Evolutionary conservation across 2,888 invertebrate species (phyloP), one percentile per base, ranked within the genome.

Genomic region (Diabrotica balteata): DNA sequence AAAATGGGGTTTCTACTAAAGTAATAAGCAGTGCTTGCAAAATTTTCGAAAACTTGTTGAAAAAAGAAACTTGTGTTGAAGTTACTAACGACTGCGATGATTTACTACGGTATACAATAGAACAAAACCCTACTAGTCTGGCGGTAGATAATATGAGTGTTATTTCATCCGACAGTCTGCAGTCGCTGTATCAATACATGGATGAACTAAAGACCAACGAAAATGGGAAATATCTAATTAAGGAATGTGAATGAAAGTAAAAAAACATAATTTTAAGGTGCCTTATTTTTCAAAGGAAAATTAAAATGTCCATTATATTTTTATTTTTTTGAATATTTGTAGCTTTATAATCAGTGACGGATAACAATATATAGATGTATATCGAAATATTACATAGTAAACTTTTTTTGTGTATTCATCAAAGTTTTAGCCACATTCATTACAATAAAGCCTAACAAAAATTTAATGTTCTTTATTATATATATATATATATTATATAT

Each of bases 151-250:
- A 51, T 11, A n/a, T 47, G n/a, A 66, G 59, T 51, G 53, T 62
- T 32, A 22, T 65, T 10, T 69, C 68, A n/a, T 71, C 75, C 7
- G 76, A 68, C 7, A 82, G 82, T 69, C 80, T 80, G 64, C 72
- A 76, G 32, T 82, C 82, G 17, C 73, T 83, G 55, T 77, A 78
- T 63, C 75, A 80, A 60, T 82, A 80, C 69, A 79, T 82, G 78
- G 78, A 80, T 67, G 80, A 80, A 69, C 70, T 82, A 55, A 77
- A 79, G 69, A 67, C 67, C 46, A 67, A 63, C 52, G 64, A 71
- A 44, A 58, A 60, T 22, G 68, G 64, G 11, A 75, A 72, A 69
- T 72, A 71, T 68, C 66, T 62, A 44, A 59, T 66, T 57, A 66
- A 68, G 60, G 70, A 32, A 32, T 32, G 32, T 32, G 32, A 32